phyloP scores from a whole-genome alignment of 2,888 invertebrate species.

The Noctua pronuba region DNA sequence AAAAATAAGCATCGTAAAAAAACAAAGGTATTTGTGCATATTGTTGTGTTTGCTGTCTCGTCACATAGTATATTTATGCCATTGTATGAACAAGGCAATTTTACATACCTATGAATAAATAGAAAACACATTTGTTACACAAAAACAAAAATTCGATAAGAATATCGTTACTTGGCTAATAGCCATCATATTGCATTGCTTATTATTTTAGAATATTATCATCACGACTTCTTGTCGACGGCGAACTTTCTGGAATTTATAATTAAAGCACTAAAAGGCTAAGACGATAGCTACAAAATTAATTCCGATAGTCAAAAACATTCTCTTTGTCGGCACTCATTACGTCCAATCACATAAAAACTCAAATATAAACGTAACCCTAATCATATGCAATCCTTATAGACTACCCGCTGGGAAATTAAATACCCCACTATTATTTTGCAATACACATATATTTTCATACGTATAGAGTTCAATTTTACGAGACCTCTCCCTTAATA shows the following conservation, averaged over 20 bases:
- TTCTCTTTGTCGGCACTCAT: slow-evolving; percentile 59
- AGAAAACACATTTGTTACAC: not conserved
- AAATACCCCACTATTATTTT: slow-evolving; percentile 69
- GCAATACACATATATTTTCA: slow-evolving; percentile 46
- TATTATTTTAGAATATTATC: not conserved
- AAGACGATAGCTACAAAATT: slow-evolving; percentile 48
- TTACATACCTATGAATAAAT: not conserved
- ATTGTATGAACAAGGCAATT: not conserved
- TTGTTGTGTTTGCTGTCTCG: not conserved
- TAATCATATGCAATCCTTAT: slow-evolving; percentile 59
- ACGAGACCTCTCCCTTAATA: slow-evolving; percentile 15
- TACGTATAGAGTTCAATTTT: slow-evolving; percentile 28
- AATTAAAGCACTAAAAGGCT: slow-evolving; percentile 48
- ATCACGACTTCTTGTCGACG: slow-evolving; percentile 7
- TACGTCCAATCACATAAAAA: slow-evolving; percentile 66
- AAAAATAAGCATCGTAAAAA: slow-evolving; percentile 46
- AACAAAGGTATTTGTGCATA: slow-evolving; percentile 34
- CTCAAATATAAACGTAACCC: slow-evolving; percentile 59
- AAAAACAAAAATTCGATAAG: not conserved
- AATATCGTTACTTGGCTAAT: not conserved
- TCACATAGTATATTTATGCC: slow-evolving; percentile 20
- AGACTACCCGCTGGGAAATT: slow-evolving; percentile 71
- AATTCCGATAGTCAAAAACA: slow-evolving; percentile 53
- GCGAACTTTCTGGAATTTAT: slow-evolving; percentile 26
- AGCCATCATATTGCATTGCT: not conserved